These are phyloP conservation scores for Tapirus indicus DNA, from an alignment of 2,797 vertebrate genomes.

Conservation along the genomic window DNA sequence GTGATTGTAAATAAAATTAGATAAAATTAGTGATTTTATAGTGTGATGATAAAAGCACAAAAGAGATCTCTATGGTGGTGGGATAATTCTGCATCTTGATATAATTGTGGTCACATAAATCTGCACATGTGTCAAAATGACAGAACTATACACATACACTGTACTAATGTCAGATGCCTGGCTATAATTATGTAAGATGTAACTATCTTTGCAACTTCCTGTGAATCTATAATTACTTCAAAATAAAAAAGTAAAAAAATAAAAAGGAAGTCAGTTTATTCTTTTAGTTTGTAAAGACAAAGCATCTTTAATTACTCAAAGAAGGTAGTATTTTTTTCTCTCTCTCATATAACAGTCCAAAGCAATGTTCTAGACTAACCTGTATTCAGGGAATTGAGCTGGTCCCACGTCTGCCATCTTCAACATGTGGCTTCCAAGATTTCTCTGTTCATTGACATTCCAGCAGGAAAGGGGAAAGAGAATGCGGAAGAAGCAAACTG, in stretches of 20 bases:
- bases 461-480: not conserved
- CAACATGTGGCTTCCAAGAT: not conserved
- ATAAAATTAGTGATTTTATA: too few species aligned
- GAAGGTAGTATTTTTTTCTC: not conserved
- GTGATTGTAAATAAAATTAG: too few species aligned
- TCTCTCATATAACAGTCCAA: not conserved
- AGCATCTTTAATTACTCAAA: not conserved
- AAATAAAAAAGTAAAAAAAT: too few species aligned
- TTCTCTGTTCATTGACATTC: not conserved
- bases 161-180: too few species aligned
- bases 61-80: not conserved
- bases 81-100: not conserved
- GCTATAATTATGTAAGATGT: too few species aligned
- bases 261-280: not conserved
- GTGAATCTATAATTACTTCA: too few species aligned
- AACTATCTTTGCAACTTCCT: too few species aligned
- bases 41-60: not conserved
- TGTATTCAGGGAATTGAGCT: not conserved
- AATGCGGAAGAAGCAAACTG: not conserved
- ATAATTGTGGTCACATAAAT: not conserved
- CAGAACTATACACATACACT: too few species aligned
- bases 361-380: not conserved
- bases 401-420: not conserved
- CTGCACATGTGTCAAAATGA: too few species aligned
- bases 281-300: not conserved